Base-by-base conservation (phyloP, 2,888 invertebrate genomes). In the Stratiomys singularior region DNA sequence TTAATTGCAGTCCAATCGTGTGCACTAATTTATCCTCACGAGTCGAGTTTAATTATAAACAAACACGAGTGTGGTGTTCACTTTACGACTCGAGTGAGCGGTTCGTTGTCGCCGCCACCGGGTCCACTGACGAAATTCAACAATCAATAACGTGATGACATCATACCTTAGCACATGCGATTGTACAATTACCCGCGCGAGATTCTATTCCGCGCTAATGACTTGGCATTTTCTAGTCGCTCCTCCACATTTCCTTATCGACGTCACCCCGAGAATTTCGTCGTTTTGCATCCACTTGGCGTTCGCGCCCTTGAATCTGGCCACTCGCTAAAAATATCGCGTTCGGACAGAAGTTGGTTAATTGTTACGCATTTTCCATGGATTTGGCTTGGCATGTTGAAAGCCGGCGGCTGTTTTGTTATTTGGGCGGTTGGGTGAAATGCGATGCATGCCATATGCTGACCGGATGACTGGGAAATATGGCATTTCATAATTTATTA, bases 311-410 rank as follows among this genome's bases (percentile, higher is more conserved):
- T 64, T 64, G 64, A 64, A 64, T 25, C 9, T 52, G 7, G 60
- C 60, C 60, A 60, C 13, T 27, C 64, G 9, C 64, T 64, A 64
- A 28, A 64, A 28, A 64, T 64, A 64, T 18, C 64, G 64, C n/a
- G 30, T 9, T 21, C 28, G 64, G 28, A 30, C 64, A 27, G 30
- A 4, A 30, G 15, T 23, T 1, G 28, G 64, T 30, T 25, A 23
- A 27, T 64, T 30, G 64, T 64, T 64, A 25, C 25, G 27, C 30
- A 30, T 64, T 64, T 28, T 28, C 28, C 64, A 64, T 13, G 23
- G n/a, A n/a, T n/a, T 18, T 13, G 15, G 37, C 9, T 52, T 18
- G 52, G 52, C 60, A 60, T 60, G 60, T 23, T 21, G 23, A 60
- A 60, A 25, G 21, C 52, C 52, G 52, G 52, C 4, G 18, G 52